phyloP scores from a whole-genome alignment of 2,797 vertebrate genomes.

The Allobates femoralis region DNA sequence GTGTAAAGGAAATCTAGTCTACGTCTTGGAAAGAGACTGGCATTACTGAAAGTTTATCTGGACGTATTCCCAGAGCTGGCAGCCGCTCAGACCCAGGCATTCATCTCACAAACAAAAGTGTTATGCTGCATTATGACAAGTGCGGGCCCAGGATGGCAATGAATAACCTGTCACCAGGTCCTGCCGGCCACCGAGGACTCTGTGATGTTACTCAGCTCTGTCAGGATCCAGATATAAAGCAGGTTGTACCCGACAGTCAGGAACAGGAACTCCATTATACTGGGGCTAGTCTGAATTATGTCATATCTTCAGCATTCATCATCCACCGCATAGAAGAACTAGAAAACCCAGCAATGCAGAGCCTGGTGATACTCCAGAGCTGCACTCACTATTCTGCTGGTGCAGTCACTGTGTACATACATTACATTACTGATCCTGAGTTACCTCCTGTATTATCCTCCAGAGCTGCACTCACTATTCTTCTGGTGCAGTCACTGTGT shows the following conservation, averaged over 20 bases:
- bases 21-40: slow-evolving; percentile 26
- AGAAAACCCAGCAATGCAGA: not conserved
- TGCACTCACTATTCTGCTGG: no score
- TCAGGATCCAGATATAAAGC: not conserved
- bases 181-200: not conserved
- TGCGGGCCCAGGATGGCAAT: not conserved
- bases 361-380: no score
- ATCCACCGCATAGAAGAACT: not conserved
- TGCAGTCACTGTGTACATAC: no score
- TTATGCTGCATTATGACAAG: slow-evolving; percentile 41
- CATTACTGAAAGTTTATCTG: slow-evolving; percentile 1
- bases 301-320: not conserved
- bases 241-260: not conserved
- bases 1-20: not conserved
- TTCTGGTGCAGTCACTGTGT: no score
- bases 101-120: slow-evolving; percentile 21
- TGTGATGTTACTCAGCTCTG: slow-evolving; percentile 11
- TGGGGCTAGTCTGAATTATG: not conserved
- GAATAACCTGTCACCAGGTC: not conserved
- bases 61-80: slow-evolving; percentile 19
- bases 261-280: not conserved
- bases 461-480: no score
- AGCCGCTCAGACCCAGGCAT: slow-evolving; percentile 7
- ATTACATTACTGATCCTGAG: no score
- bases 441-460: no score